Evolutionary conservation across 2,797 vertebrate species (phyloP).

Genomic region (Toxotes lorentzi): DNA sequence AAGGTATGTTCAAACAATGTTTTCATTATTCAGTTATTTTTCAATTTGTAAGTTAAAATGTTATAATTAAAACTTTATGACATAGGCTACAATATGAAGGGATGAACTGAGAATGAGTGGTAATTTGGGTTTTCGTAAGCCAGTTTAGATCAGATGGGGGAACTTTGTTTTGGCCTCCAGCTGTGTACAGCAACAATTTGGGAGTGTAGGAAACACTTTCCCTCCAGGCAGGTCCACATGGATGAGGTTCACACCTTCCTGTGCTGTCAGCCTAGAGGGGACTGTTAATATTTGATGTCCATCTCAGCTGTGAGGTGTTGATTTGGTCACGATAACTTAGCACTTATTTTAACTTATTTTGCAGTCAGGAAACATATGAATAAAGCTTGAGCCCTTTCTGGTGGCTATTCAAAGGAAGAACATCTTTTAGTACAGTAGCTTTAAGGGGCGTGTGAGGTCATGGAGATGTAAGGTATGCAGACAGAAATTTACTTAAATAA

Average conservation of each 20-base stretch:
- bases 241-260: constrained; percentile 14
- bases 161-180: constrained; percentile 33
- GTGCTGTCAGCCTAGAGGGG: constrained; percentile 10
- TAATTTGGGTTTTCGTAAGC: constrained; percentile 4
- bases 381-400: background rate
- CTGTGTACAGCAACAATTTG: constrained; percentile 25
- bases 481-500: background rate
- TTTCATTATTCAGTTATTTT: background rate
- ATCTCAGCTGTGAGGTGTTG: background rate
- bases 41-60: background rate
- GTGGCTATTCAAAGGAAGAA: background rate
- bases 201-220: constrained; percentile 20
- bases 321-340: background rate
- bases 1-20: constrained; percentile 50
- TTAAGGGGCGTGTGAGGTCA: too few species aligned
- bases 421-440: background rate
- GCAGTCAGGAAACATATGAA: background rate
- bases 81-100: background rate
- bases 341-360: too few species aligned
- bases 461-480: background rate
- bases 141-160: background rate
- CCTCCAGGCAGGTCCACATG: constrained; percentile 14
- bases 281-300: constrained; percentile 44
- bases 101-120: background rate
- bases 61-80: background rate